Evolutionary conservation across 92 coral and sea anemone genomes (phyloP).

Genomic region (Actinernus sp.): DNA sequence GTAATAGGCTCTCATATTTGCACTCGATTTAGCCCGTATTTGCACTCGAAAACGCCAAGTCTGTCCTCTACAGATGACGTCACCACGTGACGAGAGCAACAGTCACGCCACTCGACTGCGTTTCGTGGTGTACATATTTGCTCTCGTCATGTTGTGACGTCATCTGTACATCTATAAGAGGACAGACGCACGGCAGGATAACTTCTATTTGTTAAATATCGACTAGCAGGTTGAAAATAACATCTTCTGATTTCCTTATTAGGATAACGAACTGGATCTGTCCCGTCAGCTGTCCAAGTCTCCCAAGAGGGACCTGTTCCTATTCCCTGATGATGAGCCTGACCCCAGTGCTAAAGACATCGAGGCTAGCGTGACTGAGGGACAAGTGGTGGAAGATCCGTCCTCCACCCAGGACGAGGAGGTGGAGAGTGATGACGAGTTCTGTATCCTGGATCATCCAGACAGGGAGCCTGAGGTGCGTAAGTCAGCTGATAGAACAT

Average conservation of each 20-base stretch:
- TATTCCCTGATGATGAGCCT: conserved; percentile 88
- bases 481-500: too few relatives aligned
- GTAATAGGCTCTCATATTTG: too few relatives aligned
- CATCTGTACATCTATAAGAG: too few relatives aligned
- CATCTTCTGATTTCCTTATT: background rate
- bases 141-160: too few relatives aligned
- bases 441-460: conserved; percentile 95
- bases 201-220: background rate
- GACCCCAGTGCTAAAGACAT: conserved; percentile 37
- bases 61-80: too few relatives aligned
- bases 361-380: conserved; percentile 26
- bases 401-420: conserved; percentile 58
- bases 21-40: too few relatives aligned
- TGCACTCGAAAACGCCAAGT: too few relatives aligned
- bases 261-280: conserved; percentile 58
- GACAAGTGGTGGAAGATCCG: conserved; percentile 18
- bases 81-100: too few relatives aligned
- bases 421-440: conserved; percentile 87
- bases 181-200: too few relatives aligned
- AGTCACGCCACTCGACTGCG: too few relatives aligned
- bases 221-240: background rate
- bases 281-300: conserved; percentile 69
- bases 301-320: conserved; percentile 91
- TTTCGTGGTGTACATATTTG: too few relatives aligned
- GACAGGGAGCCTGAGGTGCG: conserved; percentile 90